These are phyloP conservation scores for Mesorhabditis sp. DNA, from an alignment of 2,888 invertebrate genomes.

Conservation along the genomic window DNA sequence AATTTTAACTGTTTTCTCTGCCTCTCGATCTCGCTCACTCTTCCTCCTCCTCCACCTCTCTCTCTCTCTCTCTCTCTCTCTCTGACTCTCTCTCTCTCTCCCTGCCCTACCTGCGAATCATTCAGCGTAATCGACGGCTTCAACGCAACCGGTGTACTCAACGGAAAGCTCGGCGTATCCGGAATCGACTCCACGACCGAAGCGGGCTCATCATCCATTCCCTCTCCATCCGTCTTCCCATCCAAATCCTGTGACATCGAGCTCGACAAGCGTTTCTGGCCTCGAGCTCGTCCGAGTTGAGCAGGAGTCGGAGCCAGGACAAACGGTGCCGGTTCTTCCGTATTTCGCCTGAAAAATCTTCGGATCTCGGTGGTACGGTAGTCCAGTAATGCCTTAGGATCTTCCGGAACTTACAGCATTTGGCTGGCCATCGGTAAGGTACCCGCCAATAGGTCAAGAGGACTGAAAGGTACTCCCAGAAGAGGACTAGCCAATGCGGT, in stretches of 20 bases:
- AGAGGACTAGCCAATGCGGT: not conserved
- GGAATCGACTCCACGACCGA: not conserved
- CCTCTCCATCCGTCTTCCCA: not conserved
- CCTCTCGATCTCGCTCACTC: not conserved
- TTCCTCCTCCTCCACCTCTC: not conserved
- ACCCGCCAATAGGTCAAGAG: not conserved
- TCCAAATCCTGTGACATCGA: slow-evolving; percentile 7
- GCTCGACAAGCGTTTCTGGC: slow-evolving; percentile 14
- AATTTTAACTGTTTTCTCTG: not conserved
- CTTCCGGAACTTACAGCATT: not conserved
- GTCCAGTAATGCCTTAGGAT: not conserved
- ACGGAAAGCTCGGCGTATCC: not conserved
- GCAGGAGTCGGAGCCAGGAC: slow-evolving; percentile 89
- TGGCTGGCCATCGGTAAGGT: not conserved
- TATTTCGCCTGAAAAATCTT: not conserved
- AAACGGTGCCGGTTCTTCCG: slow-evolving; percentile 61
- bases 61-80: not conserved
- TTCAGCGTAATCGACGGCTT: slow-evolving; percentile 1
- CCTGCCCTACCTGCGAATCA: not conserved
- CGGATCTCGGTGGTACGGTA: not conserved
- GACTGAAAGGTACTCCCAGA: slow-evolving; percentile 1
- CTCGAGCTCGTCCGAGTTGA: slow-evolving; percentile 70
- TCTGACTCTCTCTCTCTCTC: not conserved
- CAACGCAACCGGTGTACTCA: not conserved
- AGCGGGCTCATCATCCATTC: not conserved